Evolutionary conservation across 1,140 invertebrate genomes (phyloP), one percentile per base, ranked within the genome.

Genomic region (Heliconius nattereri): DNA sequence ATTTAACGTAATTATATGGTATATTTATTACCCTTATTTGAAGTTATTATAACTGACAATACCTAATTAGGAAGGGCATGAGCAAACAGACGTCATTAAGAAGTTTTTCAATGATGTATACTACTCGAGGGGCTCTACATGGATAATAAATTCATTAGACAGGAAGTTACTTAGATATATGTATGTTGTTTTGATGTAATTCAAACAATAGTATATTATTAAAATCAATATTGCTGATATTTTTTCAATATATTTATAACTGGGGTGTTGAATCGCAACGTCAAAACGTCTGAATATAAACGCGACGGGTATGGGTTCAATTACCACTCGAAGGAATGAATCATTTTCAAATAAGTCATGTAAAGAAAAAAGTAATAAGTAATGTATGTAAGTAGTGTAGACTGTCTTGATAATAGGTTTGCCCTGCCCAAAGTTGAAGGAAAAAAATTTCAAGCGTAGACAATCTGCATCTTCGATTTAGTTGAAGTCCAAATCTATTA

Each of bases 31-130:
- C 73, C 74, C 29, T 66, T 73, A 81, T 80, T 77, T 80, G 73
- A 80, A 71, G 52, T 78, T 72, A 81, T 78, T 81, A 81, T 71
- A 75, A 81, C 76, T 81, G 66, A 81, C 76, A 78, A 81, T 81
- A 81, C 66, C 73, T 78, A 76, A 81, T 81, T 81, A 81, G 77
- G 73, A 54, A 49, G 32, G 37, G 70, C 29, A 29, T 77, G 71
- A 73, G 32, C 76, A 40, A 54, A 77, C 73, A 71, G 71, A 37
- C 76, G 45, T 75, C 49, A 75, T 81, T 81, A 81, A 73, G 73
- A 81, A 81, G 35, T 78, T 75, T 70, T 75, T 57, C 74, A 80
- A 78, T 78, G 76, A 78, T 35, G 45, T 71, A 78, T 75, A 73
- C 66, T 26, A 45, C 57, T 76, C 66, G 19, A 75, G 73, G 78